These are phyloP conservation scores for Ptychobarbus kaznakovi DNA, from an alignment of 2,797 vertebrate species.

Conservation along the genomic window DNA sequence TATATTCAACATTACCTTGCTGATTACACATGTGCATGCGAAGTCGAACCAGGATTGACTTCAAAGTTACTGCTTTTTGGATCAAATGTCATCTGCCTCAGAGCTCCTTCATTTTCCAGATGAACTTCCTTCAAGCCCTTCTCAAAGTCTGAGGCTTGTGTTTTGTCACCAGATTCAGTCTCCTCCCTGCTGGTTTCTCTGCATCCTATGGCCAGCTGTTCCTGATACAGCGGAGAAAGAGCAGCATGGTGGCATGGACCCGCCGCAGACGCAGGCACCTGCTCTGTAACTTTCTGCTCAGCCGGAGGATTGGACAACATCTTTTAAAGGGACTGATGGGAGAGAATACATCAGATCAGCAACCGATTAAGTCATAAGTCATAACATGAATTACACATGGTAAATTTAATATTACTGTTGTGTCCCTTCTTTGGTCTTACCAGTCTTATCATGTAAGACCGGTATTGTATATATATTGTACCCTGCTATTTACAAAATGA, in stretches of 20 bases:
- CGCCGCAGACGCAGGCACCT: slow-evolving; percentile 48
- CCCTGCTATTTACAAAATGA: background rate
- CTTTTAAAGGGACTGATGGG: slow-evolving; percentile 38
- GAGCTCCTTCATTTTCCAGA: slow-evolving; percentile 2
- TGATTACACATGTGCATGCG: slow-evolving; percentile 6
- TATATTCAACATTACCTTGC: slow-evolving; percentile 36
- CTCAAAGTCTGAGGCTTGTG: slow-evolving; percentile 28
- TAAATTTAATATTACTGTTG: background rate
- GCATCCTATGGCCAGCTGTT: slow-evolving; percentile 44
- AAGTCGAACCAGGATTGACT: background rate
- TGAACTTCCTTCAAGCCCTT: slow-evolving; percentile 11
- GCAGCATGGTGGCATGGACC: slow-evolving; percentile 39
- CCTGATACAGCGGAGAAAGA: slow-evolving; percentile 54
- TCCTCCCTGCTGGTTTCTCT: slow-evolving; percentile 45
- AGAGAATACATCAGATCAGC: background rate
- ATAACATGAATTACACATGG: background rate
- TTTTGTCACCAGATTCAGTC: slow-evolving; percentile 16
- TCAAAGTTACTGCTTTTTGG: slow-evolving; percentile 25
- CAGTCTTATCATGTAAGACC: background rate
- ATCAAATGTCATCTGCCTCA: background rate
- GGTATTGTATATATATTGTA: background rate
- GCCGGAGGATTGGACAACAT: slow-evolving; percentile 64
- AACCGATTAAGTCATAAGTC: background rate
- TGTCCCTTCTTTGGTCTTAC: background rate
- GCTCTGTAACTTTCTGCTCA: slow-evolving; percentile 51